Conservation (phyloP, 2,888 invertebrate genomes). For the Lottia scabra region DNA sequence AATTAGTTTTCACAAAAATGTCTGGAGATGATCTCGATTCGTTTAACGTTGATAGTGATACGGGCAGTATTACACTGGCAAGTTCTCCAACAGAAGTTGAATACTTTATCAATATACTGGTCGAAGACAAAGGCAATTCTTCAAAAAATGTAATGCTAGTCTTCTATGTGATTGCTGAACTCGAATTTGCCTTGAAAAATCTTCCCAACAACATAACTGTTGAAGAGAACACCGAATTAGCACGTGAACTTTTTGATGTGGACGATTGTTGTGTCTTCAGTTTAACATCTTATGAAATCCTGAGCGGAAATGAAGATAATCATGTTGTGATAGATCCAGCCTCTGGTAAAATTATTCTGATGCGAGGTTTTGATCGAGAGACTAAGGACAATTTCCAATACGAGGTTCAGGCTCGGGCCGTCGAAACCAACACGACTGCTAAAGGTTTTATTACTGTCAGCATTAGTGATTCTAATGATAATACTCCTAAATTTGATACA, state of each 20-base stretch:
- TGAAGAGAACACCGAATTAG: neutral
- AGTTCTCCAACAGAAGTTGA: slow-evolving; percentile 15
- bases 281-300: neutral
- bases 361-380: slow-evolving; percentile 39
- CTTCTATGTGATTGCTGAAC: slow-evolving; percentile 28
- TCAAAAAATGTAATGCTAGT: slow-evolving; percentile 31
- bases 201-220: neutral
- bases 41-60: slow-evolving; percentile 30
- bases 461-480: slow-evolving; percentile 50
- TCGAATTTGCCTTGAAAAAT: neutral
- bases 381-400: slow-evolving; percentile 26
- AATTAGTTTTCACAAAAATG: slow-evolving; percentile 29
- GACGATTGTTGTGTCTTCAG: neutral
- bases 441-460: slow-evolving; percentile 32
- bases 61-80: slow-evolving; percentile 29
- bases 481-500: slow-evolving; percentile 38
- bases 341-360: slow-evolving; percentile 42
- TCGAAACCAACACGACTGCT: slow-evolving; percentile 28
- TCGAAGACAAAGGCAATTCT: slow-evolving; percentile 35
- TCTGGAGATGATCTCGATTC: slow-evolving; percentile 26
- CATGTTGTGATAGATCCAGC: slow-evolving; percentile 1
- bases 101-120: slow-evolving; percentile 34
- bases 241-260: neutral
- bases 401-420: slow-evolving; percentile 31
- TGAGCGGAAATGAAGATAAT: slow-evolving; percentile 5